phyloP scores from a whole-genome alignment of 1,140 invertebrate genomes.

The Augochlora pura region DNA sequence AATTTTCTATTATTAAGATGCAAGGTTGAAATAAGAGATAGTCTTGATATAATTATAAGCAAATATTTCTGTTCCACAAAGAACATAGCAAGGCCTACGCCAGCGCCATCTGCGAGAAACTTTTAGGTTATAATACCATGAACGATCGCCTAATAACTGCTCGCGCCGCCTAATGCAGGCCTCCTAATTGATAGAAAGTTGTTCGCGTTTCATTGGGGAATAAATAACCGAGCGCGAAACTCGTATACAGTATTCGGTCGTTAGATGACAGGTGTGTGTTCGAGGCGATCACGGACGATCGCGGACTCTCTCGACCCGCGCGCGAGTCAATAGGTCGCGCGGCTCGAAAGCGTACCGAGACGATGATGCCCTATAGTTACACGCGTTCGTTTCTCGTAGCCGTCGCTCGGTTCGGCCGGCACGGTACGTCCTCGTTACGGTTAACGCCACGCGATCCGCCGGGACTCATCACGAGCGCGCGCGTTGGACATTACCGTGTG shows the following conservation, averaged over 20 bases:
- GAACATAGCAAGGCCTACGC: too few species aligned
- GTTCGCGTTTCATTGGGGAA: slow-evolving; percentile 15
- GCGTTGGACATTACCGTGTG: slow-evolving; percentile 47
- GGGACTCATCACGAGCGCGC: slow-evolving; percentile 51
- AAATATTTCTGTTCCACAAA: too few species aligned
- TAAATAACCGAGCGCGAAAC: slow-evolving; percentile 16
- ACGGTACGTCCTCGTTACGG: slow-evolving; percentile 60
- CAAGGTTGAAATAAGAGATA: too few species aligned
- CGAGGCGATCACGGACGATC: slow-evolving; percentile 16
- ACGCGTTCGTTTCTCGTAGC: slow-evolving; percentile 10
- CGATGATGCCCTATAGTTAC: slow-evolving; percentile 33
- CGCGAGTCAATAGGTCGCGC: slow-evolving; percentile 30
- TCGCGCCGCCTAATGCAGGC: not conserved
- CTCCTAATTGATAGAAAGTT: slow-evolving; percentile 41
- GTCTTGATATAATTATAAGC: too few species aligned
- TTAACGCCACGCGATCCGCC: slow-evolving; percentile 55
- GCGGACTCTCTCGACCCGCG: not conserved
- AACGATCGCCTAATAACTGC: not conserved
- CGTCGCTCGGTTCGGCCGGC: slow-evolving; percentile 32
- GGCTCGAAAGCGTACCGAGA: slow-evolving; percentile 1
- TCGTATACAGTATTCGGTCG: slow-evolving; percentile 33
- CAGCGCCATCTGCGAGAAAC: too few species aligned
- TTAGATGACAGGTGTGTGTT: slow-evolving; percentile 44
- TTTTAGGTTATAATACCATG: not conserved
- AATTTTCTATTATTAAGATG: too few species aligned